Conservation (phyloP, 1,140 invertebrate species). For the Cardiocondyla obscurior region DNA sequence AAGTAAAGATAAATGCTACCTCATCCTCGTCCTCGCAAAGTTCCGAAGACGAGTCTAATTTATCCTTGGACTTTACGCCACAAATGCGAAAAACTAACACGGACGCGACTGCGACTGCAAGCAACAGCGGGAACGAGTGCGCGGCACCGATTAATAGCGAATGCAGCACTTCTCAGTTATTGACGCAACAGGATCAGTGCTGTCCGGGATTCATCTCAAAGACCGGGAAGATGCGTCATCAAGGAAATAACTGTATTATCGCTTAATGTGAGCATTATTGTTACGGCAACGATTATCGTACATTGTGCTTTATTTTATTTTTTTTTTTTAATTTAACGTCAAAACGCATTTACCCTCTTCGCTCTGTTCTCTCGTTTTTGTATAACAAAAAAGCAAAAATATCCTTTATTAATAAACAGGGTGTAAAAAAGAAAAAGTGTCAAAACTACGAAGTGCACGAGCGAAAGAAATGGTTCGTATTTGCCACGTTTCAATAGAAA, state of each 20-base stretch:
- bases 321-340: background rate
- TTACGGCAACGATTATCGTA: background rate
- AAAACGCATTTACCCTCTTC: background rate
- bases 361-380: background rate
- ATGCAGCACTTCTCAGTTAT: conserved; percentile 71
- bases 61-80: background rate
- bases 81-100: background rate
- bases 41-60: conserved; percentile 54
- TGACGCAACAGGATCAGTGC: conserved; percentile 78
- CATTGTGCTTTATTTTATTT: background rate
- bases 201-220: conserved; percentile 82
- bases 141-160: conserved; percentile 48
- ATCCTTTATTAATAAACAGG: too few species aligned
- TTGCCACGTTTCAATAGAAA: too few species aligned
- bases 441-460: too few species aligned
- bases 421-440: too few species aligned
- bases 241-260: conserved; percentile 75
- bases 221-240: conserved; percentile 74
- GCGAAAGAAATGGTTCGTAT: too few species aligned
- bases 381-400: background rate
- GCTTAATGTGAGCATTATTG: conserved; percentile 30
- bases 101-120: background rate
- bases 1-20: conserved; percentile 69
- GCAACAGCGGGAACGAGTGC: conserved; percentile 10
- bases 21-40: conserved; percentile 68